Base-by-base conservation (phyloP, 2,113 vertebrate species). In the Xyliphius kryptos region DNA sequence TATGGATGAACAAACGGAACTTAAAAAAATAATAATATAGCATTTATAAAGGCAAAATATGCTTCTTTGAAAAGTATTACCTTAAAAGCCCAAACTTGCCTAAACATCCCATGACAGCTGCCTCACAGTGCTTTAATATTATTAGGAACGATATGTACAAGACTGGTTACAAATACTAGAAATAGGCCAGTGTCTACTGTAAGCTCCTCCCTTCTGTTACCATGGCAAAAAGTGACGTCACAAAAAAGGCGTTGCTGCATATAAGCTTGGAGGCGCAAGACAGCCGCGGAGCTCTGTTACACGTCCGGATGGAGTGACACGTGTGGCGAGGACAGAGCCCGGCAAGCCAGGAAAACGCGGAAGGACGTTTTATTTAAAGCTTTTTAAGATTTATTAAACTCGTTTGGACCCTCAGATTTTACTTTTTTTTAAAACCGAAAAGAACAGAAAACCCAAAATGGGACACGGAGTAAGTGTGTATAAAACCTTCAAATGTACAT, bases 211-310 rank as follows among this genome's bases (percentile, higher is more conserved):
- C 64, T 47, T 77, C 67, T 52, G 87, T 88, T 85, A 78, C 86
- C 85, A 88, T 87, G 84, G 83, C 78, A 74, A 88, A 73, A 16
- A n/a, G 36, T 67, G 71, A 89, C 87, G 87, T 89, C 86, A 89
- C 77, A 41, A 67, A 80, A 74, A 81, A 81, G 72, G 52, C 73
- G 17, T 79, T 78, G 74, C 76, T 52, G 66, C 74, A 71, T 88
- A 86, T 84, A 88, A 86, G 80, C 76, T 79, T 47, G 67, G 74
- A 60, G 9, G 4, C 17, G 20, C 57, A 37, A n/a, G 48, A 41
- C 43, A 68, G 11, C 16, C 56, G 38, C 37, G 58, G 66, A 81
- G 79, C 76, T 81, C 74, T 59, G 72, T 76, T 81, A 79, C 62
- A 77, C 61, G 79, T 76, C 36, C 43, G 3, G 75, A 49, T 76